phyloP scores from a whole-genome alignment of 2,888 invertebrate genomes.

The Euplagia quadripunctaria region DNA sequence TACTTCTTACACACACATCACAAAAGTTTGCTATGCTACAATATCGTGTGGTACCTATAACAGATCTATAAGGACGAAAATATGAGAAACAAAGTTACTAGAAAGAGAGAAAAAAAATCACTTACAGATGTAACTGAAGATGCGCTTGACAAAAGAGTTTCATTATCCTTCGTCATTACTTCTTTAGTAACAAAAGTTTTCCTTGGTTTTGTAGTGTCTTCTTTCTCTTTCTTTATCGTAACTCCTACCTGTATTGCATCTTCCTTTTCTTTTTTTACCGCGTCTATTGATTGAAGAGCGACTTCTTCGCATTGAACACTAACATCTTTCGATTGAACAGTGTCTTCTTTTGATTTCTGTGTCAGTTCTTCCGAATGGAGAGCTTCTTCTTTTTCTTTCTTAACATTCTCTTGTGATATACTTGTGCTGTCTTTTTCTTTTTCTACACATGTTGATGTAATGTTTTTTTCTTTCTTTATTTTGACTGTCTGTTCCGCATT shows the following conservation, averaged over 20 bases:
- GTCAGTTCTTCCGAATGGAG: not conserved
- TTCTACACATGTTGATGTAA: not conserved
- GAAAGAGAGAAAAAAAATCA: not conserved
- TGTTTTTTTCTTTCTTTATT: not conserved
- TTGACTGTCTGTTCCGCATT: not conserved
- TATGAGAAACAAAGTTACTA: no score
- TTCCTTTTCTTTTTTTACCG: not conserved
- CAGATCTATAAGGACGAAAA: no score
- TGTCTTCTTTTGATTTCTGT: not conserved
- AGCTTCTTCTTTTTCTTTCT: not conserved
- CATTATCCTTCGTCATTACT: not conserved
- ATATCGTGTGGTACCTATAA: no score
- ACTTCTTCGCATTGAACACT: not conserved
- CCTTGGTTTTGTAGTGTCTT: not conserved
- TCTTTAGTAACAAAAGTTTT: not conserved
- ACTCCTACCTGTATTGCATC: no score
- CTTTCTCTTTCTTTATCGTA: not conserved
- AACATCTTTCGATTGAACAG: not conserved
- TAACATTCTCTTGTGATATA: not conserved
- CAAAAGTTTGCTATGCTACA: no score
- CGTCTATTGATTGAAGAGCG: not conserved
- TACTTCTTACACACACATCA: no score
- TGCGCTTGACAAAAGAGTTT: not conserved
- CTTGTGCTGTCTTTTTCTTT: not conserved
- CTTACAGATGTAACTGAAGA: conserved; percentile 12